Evolutionary conservation across 2,797 vertebrate species (phyloP).

Genomic region (Bucorvus abyssinicus): DNA sequence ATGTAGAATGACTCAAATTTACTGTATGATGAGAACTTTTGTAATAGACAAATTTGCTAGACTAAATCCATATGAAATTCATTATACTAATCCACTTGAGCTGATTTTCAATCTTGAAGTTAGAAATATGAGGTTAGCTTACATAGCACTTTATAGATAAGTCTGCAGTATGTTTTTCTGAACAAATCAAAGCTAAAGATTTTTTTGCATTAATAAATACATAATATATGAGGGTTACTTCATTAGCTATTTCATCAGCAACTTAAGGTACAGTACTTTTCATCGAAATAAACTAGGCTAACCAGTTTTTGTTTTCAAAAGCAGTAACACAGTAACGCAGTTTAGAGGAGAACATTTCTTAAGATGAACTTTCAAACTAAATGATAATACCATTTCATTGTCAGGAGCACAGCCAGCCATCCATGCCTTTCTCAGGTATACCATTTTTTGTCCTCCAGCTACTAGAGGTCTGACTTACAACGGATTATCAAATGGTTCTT

Average conservation of each 20-base stretch:
- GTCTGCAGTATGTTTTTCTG: not conserved
- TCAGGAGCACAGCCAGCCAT: not conserved
- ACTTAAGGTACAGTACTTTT: not conserved
- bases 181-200: not conserved
- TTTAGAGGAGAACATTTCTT: not conserved
- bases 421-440: accelerated
- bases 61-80: not conserved
- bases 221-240: not conserved
- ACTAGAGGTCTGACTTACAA: not conserved
- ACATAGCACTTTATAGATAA: not conserved
- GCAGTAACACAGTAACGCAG: not conserved
- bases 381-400: not conserved
- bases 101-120: not conserved
- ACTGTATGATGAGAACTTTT: not conserved
- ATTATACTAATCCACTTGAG: not conserved
- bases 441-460: not conserved
- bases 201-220: not conserved
- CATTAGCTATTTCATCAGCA: not conserved
- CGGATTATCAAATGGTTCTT: not conserved
- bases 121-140: not conserved
- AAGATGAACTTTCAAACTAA: not conserved
- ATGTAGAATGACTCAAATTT: not conserved
- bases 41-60: not conserved
- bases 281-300: not conserved
- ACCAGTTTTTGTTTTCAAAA: not conserved